These are phyloP conservation scores for Numenius phaeopus DNA, from an alignment of 2,797 vertebrate genomes.

Conservation along the genomic window DNA sequence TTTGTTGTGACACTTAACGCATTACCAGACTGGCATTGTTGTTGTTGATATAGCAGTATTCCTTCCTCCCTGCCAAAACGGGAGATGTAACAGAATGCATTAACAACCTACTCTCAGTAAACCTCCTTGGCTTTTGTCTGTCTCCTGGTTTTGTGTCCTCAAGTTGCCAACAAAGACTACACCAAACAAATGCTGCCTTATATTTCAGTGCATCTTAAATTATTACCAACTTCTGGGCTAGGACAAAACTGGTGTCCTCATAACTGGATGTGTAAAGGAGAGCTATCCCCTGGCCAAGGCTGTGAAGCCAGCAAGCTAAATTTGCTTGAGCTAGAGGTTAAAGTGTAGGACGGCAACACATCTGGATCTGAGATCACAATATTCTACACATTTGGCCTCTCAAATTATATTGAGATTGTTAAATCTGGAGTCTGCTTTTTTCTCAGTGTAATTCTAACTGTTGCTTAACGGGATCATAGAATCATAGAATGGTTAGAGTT, in stretches of 20 bases:
- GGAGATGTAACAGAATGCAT: not conserved
- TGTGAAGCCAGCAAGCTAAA: not conserved
- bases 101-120: not conserved
- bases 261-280: not conserved
- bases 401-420: not conserved
- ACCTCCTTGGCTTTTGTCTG: not conserved
- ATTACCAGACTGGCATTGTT: not conserved
- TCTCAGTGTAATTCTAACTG: not conserved
- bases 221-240: not conserved
- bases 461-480: not conserved
- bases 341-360: not conserved
- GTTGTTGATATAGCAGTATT: not conserved
- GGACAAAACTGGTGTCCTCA: not conserved
- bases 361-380: not conserved
- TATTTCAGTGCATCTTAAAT: not conserved
- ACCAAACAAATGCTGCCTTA: not conserved
- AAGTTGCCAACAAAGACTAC: not conserved
- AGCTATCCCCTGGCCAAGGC: not conserved
- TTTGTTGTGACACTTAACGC: not conserved
- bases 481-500: not conserved
- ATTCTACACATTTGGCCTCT: not conserved
- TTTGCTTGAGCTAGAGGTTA: not conserved
- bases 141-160: not conserved
- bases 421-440: not conserved
- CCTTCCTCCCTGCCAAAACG: not conserved